Evolutionary conservation across 2,888 invertebrate species (phyloP).

Genomic region (Laspeyria flexula): DNA sequence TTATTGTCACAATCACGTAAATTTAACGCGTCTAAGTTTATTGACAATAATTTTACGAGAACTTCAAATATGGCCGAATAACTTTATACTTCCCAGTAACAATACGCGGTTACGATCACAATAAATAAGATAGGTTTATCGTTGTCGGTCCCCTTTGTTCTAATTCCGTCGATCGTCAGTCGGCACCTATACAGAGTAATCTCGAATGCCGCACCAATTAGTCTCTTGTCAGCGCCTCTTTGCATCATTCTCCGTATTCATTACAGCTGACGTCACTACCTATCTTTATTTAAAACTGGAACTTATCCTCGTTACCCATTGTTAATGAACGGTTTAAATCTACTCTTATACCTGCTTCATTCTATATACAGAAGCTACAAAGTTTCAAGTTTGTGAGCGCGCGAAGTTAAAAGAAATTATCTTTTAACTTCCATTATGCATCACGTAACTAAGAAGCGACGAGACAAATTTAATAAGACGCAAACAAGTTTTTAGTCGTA

Average conservation of each 20-base stretch:
- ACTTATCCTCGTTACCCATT: conserved; percentile 7
- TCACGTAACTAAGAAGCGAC: conserved; percentile 42
- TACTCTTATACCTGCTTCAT: background rate
- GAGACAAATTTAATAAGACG: conserved; percentile 56
- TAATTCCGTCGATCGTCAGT: conserved; percentile 51
- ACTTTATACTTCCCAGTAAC: background rate
- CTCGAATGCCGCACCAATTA: conserved; percentile 60
- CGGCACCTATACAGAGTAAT: conserved; percentile 46
- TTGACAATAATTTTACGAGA: background rate
- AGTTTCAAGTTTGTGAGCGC: conserved; percentile 9
- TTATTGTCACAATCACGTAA: background rate
- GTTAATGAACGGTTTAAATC: conserved; percentile 8
- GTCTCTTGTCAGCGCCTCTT: conserved; percentile 50
- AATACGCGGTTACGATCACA: background rate
- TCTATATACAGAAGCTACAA: background rate
- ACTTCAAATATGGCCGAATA: background rate
- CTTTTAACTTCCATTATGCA: conserved; percentile 50
- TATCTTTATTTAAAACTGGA: conserved; percentile 24
- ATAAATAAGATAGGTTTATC: conserved; percentile 32
- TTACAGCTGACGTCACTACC: conserved; percentile 28
- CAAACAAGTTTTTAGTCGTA: conserved; percentile 62
- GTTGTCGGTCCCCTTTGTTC: conserved; percentile 30
- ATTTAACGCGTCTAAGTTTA: background rate
- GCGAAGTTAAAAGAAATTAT: too few relatives aligned
- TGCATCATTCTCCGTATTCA: conserved; percentile 41